These are phyloP conservation scores for Calliphora vomitoria DNA, from an alignment of 2,888 invertebrate genomes.

Conservation along the genomic window DNA sequence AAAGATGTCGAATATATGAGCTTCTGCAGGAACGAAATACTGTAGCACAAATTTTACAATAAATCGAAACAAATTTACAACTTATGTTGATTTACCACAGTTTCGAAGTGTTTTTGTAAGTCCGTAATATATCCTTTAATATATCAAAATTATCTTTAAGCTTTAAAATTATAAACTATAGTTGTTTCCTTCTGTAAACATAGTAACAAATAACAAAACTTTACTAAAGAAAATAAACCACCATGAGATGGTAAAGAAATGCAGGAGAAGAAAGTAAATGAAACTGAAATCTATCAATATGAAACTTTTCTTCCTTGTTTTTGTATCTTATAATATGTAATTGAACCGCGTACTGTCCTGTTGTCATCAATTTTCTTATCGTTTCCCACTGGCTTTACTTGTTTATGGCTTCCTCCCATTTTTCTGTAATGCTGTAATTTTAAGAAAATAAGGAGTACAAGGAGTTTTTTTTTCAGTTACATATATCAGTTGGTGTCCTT, in stretches of 20 bases:
- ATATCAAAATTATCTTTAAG: constrained; percentile 51
- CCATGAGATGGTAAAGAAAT: too few species aligned
- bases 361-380: constrained; percentile 62
- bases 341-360: constrained; percentile 52
- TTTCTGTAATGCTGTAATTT: constrained; percentile 5
- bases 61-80: too few species aligned
- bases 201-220: constrained; percentile 20
- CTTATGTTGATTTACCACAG: too few species aligned
- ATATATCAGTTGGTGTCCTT: too few species aligned
- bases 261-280: constrained; percentile 15
- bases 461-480: too few species aligned
- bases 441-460: too few species aligned
- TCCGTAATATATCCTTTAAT: too few species aligned
- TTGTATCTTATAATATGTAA: constrained; percentile 25
- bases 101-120: too few species aligned
- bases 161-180: constrained; percentile 38
- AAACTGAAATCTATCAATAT: constrained; percentile 60
- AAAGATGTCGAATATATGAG: too few species aligned
- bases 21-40: too few species aligned
- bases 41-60: too few species aligned
- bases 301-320: constrained; percentile 1
- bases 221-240: too few species aligned
- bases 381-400: neutral
- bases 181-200: neutral
- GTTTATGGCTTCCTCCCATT: neutral